Evolutionary conservation across 2,797 vertebrate species (phyloP).

Genomic region (Ataeniobius toweri): DNA sequence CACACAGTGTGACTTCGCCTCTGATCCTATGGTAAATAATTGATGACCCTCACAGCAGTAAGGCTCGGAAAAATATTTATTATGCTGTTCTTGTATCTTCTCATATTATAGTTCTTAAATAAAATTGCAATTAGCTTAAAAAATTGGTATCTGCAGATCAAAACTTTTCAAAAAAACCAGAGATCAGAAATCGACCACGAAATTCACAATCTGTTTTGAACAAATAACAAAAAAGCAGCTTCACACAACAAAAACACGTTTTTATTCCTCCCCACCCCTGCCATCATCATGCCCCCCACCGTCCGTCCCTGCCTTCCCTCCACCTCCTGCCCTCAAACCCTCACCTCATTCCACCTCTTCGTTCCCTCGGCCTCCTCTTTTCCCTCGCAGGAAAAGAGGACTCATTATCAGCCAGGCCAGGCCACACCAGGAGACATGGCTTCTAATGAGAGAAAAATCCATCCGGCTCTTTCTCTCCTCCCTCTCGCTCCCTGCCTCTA

Average conservation of each 20-base stretch:
- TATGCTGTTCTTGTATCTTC: not conserved
- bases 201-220: slow-evolving; percentile 9
- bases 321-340: slow-evolving; percentile 52
- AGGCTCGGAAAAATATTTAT: not conserved
- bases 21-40: not conserved
- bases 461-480: slow-evolving; percentile 67
- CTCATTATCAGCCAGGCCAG: slow-evolving; percentile 82
- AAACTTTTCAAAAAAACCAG: not conserved
- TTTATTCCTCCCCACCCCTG: slow-evolving; percentile 16
- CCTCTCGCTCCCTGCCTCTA: slow-evolving; percentile 57
- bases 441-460: slow-evolving; percentile 86
- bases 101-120: not conserved
- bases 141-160: not conserved
- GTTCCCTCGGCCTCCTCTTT: slow-evolving; percentile 37
- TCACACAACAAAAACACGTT: slow-evolving; percentile 13
- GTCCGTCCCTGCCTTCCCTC: slow-evolving; percentile 41
- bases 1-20: not conserved
- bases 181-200: not conserved
- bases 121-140: not conserved
- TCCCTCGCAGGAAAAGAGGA: slow-evolving; percentile 66
- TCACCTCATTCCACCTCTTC: slow-evolving; percentile 55
- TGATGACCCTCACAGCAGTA: not conserved
- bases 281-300: slow-evolving; percentile 23
- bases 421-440: slow-evolving; percentile 83
- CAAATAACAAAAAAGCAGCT: slow-evolving; percentile 13